Percentiles rank a stretch among this genome's conserved stretches.
These are phyloP conservation scores for Chironomus striatipennis DNA, from an alignment of 1,140 invertebrate genomes.

Conservation along the genomic window DNA sequence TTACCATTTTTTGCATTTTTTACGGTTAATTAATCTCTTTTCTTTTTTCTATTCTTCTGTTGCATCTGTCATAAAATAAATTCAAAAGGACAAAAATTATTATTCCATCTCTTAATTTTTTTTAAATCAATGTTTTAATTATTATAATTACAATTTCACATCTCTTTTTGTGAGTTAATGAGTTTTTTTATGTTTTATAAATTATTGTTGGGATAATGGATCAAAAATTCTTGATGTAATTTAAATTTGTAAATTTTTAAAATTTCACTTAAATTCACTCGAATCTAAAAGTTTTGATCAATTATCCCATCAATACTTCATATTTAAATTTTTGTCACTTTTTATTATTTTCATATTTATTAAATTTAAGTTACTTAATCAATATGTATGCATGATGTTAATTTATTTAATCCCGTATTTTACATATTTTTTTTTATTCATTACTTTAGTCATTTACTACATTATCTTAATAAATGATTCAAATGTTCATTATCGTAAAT, in stretches of 20 bases:
- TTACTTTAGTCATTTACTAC: background rate
- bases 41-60: background rate
- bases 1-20: conserved; percentile 9
- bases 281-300: no score
- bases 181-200: background rate
- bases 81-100: background rate
- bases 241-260: no score
- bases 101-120: background rate
- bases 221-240: no score
- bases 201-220: no score
- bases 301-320: no score
- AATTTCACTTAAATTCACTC: no score
- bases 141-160: background rate
- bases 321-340: no score
- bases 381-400: background rate
- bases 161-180: background rate
- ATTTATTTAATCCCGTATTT: conserved; percentile 1
- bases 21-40: background rate
- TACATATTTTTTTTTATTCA: background rate
- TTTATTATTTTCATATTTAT: no score
- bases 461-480: conserved; percentile 10
- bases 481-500: background rate
- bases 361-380: background rate
- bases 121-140: background rate
- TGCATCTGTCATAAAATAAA: conserved; percentile 9